These are phyloP conservation scores for Rhogogaster chlorosoma DNA, from an alignment of 2,888 invertebrate genomes.

Conservation along the genomic window DNA sequence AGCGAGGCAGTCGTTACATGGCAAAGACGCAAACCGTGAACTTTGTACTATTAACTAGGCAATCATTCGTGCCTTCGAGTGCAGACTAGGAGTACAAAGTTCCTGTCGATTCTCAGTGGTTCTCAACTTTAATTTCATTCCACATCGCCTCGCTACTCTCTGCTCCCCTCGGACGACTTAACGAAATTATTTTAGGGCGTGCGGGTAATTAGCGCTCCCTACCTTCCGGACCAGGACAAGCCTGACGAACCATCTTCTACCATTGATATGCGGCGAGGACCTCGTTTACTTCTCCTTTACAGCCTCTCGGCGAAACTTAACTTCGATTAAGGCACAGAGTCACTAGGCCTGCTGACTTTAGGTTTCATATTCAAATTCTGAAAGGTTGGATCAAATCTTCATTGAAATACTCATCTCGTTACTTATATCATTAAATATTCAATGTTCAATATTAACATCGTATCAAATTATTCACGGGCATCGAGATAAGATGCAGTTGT, in stretches of 20 bases:
- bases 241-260: constrained; percentile 44
- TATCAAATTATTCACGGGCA: no score
- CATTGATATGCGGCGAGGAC: constrained; percentile 48
- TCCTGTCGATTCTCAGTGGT: constrained; percentile 14
- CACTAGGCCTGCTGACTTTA: constrained; percentile 4
- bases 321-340: constrained; percentile 42
- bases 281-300: constrained; percentile 47
- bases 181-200: constrained; percentile 48
- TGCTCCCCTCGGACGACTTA: constrained; percentile 42
- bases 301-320: constrained; percentile 41
- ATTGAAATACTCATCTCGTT: not conserved
- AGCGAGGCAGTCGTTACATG: constrained; percentile 6
- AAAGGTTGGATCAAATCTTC: not conserved
- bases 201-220: constrained; percentile 45
- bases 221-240: constrained; percentile 32
- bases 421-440: not conserved
- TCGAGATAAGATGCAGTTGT: no score
- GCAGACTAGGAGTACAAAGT: not conserved
- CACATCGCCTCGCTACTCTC: not conserved
- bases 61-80: constrained; percentile 24
- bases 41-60: constrained; percentile 9
- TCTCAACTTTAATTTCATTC: constrained; percentile 33
- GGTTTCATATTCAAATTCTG: constrained; percentile 24
- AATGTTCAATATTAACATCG: not conserved
- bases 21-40: constrained; percentile 4